Percentiles rank a stretch among this genome's conserved stretches.
phyloP scores from a whole-genome alignment of 1,140 invertebrate species.

The Neodiprion lecontei region DNA sequence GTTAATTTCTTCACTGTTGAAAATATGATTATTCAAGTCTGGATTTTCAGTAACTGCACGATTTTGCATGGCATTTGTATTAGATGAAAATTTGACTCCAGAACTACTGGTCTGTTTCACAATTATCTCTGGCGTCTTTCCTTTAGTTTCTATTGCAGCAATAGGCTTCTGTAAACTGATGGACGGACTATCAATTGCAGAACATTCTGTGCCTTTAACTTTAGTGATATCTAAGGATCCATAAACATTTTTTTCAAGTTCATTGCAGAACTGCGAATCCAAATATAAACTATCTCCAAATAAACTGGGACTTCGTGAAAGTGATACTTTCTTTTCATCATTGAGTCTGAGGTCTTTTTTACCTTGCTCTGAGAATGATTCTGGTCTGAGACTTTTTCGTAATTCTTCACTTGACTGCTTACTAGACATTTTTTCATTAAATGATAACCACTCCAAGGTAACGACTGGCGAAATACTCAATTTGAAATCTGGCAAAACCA shows the following conservation, averaged over 20 bases:
- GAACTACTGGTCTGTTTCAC: slow-evolving; percentile 26
- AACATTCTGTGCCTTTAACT: not conserved
- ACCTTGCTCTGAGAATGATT: not conserved
- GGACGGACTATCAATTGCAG: not conserved
- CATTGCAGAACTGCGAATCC: slow-evolving; percentile 50
- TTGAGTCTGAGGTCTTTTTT: not conserved
- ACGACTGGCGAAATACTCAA: not conserved
- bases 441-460: not conserved
- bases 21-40: not conserved
- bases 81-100: slow-evolving; percentile 20
- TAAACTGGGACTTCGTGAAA: slow-evolving; percentile 45
- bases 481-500: not conserved
- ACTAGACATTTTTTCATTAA: not conserved
- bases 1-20: not conserved
- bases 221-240: slow-evolving; percentile 35
- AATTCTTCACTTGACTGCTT: not conserved
- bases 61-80: slow-evolving; percentile 49
- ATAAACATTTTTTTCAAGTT: slow-evolving; percentile 54
- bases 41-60: not conserved
- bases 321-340: not conserved
- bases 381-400: not conserved
- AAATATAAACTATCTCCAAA: slow-evolving; percentile 54
- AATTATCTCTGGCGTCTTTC: not conserved
- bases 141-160: not conserved
- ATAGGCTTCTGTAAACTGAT: not conserved